These are phyloP conservation scores for Microcebus tavaratra DNA, from an alignment of 2,113 vertebrate species.

Conservation along the genomic window DNA sequence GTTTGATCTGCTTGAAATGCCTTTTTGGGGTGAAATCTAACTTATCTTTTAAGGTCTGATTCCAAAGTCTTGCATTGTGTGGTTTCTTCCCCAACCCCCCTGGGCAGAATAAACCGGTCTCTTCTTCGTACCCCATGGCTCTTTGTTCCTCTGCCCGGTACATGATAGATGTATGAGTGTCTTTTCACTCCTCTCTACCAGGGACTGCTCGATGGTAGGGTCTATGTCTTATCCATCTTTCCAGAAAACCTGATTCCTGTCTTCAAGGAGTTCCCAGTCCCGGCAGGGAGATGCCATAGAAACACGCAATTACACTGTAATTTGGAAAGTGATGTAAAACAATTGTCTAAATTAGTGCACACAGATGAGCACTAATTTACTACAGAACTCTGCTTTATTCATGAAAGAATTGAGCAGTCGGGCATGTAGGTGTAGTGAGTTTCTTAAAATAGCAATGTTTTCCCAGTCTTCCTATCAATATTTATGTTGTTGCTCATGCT, in stretches of 20 bases:
- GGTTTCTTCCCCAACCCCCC: background rate
- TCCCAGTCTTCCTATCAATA: conserved; percentile 63
- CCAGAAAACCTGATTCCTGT: background rate
- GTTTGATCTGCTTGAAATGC: background rate
- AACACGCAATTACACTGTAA: background rate
- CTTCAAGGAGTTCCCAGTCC: conserved; percentile 7
- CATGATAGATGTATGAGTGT: background rate
- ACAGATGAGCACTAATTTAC: conserved; percentile 67
- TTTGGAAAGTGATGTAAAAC: conserved; percentile 36
- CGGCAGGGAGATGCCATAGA: background rate
- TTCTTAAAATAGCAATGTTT: conserved; percentile 78
- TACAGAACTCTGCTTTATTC: conserved; percentile 78
- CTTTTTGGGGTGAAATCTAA: background rate
- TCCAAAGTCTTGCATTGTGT: background rate
- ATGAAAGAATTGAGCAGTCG: conserved; percentile 72
- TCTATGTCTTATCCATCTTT: conserved; percentile 19
- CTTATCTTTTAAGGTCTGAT: background rate
- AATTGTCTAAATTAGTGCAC: conserved; percentile 1
- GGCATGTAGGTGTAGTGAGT: conserved; percentile 78
- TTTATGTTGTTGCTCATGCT: conserved; percentile 59
- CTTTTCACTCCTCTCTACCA: background rate
- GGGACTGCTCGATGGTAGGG: background rate
- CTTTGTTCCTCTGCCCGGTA: background rate
- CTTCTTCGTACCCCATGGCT: background rate
- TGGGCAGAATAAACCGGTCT: background rate